Base-by-base conservation (phyloP, 2,888 invertebrate genomes). In the Mycalesis mineus region DNA sequence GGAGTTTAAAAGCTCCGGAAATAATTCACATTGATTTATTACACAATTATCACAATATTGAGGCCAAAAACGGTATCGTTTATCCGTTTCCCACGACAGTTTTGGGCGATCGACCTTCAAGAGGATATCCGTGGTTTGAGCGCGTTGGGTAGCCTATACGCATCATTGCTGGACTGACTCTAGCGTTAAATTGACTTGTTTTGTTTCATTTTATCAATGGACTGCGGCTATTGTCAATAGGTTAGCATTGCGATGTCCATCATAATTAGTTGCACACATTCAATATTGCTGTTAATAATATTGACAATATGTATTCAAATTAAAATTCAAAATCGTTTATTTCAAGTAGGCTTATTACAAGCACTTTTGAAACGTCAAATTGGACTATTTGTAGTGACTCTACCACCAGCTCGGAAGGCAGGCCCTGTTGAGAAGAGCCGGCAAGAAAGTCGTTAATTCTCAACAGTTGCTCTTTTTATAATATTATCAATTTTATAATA, bases 151-250 rank as follows among this genome's bases (percentile, higher is more conserved):
- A 53, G 49, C 39, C 58, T 67, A 60, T 68, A 73, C 73, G 79
- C 71, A 78, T 67, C 68, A 80, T 75, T 75, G 74, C 67, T 67
- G 69, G 65, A 67, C 57, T 72, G 68, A 66, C 56, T 73, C 70
- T 67, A 75, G 76, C 82, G 69, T 78, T 72, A 77, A 75, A 84
- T 83, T 77, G 65, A 68, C 73, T 75, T 57, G 71, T 77, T 80
- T 67, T 71, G 65, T 68, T 71, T 70, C 68, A 73, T 71, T 74
- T 71, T 60, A 54, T 57, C 62, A 64, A 62, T 68, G 50, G 42
- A 53, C 17, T 36, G 36, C 6, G 28, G 37, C 22, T 51, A 36
- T 45, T 45, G n/a, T 15, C 28, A 55, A 37, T 51, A 45, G 28
- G n/a, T 51, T 56, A 37, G 29, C 37, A 13, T 31, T 22, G 40